Percentiles rank a stretch among this genome's conserved stretches.
Evolutionary conservation across 2,797 vertebrate genomes (phyloP).

Genomic region (Helicolenus hilgendorfi): DNA sequence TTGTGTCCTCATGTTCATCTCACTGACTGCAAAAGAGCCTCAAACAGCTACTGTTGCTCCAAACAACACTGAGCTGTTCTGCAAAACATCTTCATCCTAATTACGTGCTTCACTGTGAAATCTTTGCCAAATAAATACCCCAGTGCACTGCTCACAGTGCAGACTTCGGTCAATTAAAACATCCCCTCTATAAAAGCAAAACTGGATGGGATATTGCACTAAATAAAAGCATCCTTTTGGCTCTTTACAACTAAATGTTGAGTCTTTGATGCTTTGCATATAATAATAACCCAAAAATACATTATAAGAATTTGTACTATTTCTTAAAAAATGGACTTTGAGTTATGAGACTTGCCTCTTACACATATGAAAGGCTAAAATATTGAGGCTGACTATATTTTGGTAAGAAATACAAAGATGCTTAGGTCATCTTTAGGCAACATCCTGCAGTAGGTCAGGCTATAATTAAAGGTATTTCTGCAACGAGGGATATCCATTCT

Average conservation of each 20-base stretch:
- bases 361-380: constrained; percentile 11
- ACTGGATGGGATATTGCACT: neutral
- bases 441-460: constrained; percentile 20
- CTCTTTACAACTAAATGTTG: neutral
- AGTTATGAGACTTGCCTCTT: constrained; percentile 1
- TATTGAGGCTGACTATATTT: constrained; percentile 22
- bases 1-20: constrained; percentile 22
- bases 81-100: constrained; percentile 38
- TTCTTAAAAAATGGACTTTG: neutral
- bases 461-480: constrained; percentile 50
- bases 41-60: neutral
- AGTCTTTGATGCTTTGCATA: neutral
- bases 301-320: neutral
- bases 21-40: neutral
- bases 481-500: constrained; percentile 30
- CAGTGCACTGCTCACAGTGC: neutral
- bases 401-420: constrained; percentile 13
- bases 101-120: constrained; percentile 31
- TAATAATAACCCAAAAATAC: neutral
- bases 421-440: constrained; percentile 25
- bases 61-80: constrained; percentile 25
- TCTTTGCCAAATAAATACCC: constrained; percentile 17
- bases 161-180: constrained; percentile 29
- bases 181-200: neutral
- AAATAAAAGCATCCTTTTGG: neutral